Base-by-base conservation (phyloP, 2,888 invertebrate genomes). In the Balanococcus diminutus region DNA sequence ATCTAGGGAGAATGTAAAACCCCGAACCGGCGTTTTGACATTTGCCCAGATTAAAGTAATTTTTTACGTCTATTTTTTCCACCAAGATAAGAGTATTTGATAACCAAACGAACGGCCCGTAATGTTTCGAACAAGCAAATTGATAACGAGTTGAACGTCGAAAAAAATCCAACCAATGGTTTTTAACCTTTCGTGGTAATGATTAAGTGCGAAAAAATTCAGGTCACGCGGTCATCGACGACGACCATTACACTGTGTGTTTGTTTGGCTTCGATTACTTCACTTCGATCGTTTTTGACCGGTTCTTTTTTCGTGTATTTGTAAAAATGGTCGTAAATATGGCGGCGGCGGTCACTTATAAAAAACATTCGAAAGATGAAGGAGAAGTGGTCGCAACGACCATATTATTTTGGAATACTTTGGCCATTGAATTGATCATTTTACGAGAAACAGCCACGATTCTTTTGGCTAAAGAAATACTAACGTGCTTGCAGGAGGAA, bases 31-130 rank as follows among this genome's bases (percentile, higher is more conserved):
- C 89, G 93, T 95, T 83, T 91, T 96, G 22, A 95, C 95, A 0
- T 95, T 95, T 90, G 94, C 94, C 83, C 95, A 95, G 90, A 96
- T 96, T 89, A 93, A 94, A 90, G 95, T 93, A 90, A n/a, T n/a
- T n/a, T n/a, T n/a, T n/a, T n/a, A n/a, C n/a, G n/a, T n/a, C n/a
- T n/a, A n/a, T n/a, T n/a, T n/a, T n/a, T n/a, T n/a, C n/a, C n/a
- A n/a, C n/a, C n/a, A n/a, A n/a, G n/a, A n/a, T n/a, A n/a, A n/a
- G n/a, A n/a, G n/a, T n/a, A n/a, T n/a, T n/a, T n/a, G n/a, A n/a
- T n/a, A n/a, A n/a, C n/a, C n/a, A 19, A n/a, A 19, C 19, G 3
- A 51, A 51, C 4, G 9, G 19, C 6, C 4, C 3, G 19, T 3
- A 19, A 51, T 51, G 19, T n/a, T 51, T 36, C 2, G 4, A 51